Percentiles rank a stretch among this genome's conserved stretches.
Conservation (phyloP, 2,113 vertebrate species). For the Plectropomus leopardus region DNA sequence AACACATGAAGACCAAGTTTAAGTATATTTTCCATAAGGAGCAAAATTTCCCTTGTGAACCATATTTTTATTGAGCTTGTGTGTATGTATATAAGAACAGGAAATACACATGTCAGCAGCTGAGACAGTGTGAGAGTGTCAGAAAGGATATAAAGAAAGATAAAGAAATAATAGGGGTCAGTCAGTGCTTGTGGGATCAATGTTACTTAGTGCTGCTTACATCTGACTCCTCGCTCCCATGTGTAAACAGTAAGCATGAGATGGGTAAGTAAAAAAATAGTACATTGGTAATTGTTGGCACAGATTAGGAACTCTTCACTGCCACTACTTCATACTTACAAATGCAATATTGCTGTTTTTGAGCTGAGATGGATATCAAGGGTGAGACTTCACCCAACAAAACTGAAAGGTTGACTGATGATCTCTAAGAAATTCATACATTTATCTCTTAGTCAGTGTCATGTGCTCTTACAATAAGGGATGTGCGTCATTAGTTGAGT, state of each 20-base stretch:
- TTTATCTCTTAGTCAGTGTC: background rate
- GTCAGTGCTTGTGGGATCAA: constrained; percentile 34
- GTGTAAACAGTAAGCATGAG: constrained; percentile 15
- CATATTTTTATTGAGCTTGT: background rate
- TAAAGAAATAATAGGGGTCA: background rate
- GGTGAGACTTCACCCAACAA: background rate
- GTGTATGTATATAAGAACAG: background rate
- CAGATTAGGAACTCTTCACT: background rate
- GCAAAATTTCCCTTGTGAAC: too few relatives aligned
- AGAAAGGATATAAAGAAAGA: background rate
- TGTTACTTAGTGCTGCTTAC: constrained; percentile 29
- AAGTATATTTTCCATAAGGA: background rate
- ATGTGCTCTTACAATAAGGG: too few relatives aligned
- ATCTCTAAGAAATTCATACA: background rate
- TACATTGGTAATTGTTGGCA: background rate
- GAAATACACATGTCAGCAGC: background rate
- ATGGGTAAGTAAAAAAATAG: background rate
- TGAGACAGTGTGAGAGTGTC: background rate
- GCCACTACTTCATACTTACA: background rate
- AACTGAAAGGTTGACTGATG: background rate
- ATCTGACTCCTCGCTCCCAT: constrained; percentile 4
- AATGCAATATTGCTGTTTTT: background rate
- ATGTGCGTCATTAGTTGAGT: too few relatives aligned
- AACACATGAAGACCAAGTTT: background rate
- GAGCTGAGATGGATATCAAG: too few relatives aligned